Evolutionary conservation across 1,140 invertebrate genomes (phyloP).

Genomic region (Daktulosphaira vitifoliae): DNA sequence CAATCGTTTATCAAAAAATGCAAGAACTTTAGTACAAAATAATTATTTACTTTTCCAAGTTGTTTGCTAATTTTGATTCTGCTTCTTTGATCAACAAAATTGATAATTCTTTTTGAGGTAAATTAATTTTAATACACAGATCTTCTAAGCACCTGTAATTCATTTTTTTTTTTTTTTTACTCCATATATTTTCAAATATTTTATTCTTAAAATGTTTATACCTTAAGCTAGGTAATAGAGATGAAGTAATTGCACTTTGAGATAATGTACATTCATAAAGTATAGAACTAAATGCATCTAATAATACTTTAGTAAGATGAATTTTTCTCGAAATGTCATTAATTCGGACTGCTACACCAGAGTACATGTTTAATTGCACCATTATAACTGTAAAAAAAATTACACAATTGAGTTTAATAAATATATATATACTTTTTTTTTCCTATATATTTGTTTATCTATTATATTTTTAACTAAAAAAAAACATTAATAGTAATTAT

Average conservation of each 20-base stretch:
- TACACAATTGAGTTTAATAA: conserved; percentile 5
- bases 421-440: not conserved
- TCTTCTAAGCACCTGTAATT: conserved; percentile 11
- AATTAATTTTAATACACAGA: conserved; percentile 7
- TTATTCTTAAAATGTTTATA: conserved; percentile 36
- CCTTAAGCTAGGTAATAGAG: conserved; percentile 48
- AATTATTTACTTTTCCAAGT: too few species aligned
- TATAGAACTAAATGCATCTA: conserved; percentile 56
- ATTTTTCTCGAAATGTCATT: conserved; percentile 49
- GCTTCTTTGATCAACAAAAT: conserved; percentile 23
- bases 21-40: too few species aligned
- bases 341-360: conserved; percentile 46
- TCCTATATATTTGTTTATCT: too few species aligned
- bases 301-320: conserved; percentile 52
- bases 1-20: too few species aligned
- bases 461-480: too few species aligned
- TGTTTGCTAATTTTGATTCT: not conserved
- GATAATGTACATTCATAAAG: conserved; percentile 52
- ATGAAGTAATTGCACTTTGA: conserved; percentile 45
- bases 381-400: conserved; percentile 11
- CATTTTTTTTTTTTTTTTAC: too few species aligned
- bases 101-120: conserved; percentile 26
- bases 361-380: conserved; percentile 8
- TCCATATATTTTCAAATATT: too few species aligned
- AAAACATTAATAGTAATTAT: not conserved